phyloP scores from a whole-genome alignment of 2,113 vertebrate species.

The Austrofundulus limnaeus region DNA sequence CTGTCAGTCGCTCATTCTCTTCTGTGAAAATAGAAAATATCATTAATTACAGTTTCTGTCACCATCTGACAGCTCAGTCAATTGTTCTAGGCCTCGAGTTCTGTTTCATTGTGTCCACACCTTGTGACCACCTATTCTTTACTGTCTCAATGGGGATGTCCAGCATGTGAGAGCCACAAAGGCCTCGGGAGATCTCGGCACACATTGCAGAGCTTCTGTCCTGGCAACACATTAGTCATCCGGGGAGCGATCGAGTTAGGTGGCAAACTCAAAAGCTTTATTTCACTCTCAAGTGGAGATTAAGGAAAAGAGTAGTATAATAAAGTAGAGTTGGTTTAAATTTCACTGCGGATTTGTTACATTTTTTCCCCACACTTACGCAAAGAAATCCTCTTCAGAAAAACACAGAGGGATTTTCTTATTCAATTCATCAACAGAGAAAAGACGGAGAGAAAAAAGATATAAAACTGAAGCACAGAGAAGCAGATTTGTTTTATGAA shows the following conservation, averaged over 20 bases:
- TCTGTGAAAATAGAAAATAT: slow-evolving; percentile 85
- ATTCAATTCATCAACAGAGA: slow-evolving; percentile 41
- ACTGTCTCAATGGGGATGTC: slow-evolving; percentile 83
- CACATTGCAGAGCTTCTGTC: slow-evolving; percentile 83
- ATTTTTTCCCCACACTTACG: slow-evolving; percentile 10
- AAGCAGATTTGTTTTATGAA: slow-evolving; percentile 36
- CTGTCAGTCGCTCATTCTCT: slow-evolving; percentile 89
- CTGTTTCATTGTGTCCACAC: slow-evolving; percentile 84
- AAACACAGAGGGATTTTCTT: slow-evolving; percentile 37
- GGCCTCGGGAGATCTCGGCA: slow-evolving; percentile 69
- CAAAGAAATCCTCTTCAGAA: slow-evolving; percentile 10
- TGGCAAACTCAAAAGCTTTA: slow-evolving; percentile 56
- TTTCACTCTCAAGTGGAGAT: slow-evolving; percentile 59
- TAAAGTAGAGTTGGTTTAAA: slow-evolving; percentile 33
- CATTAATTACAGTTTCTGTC: slow-evolving; percentile 98
- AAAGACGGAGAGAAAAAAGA: slow-evolving; percentile 1
- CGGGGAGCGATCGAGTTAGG: slow-evolving; percentile 51
- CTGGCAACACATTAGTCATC: slow-evolving; percentile 80
- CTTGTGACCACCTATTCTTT: slow-evolving; percentile 88
- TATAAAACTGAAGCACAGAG: slow-evolving; percentile 32
- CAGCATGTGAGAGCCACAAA: slow-evolving; percentile 79
- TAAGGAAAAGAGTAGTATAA: slow-evolving; percentile 31
- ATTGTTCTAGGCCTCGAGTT: slow-evolving; percentile 83
- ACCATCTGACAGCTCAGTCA: slow-evolving; percentile 80
- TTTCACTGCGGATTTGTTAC: slow-evolving; percentile 51